A percentile compares a stretch with the other conserved stretches of the same genome.
Evolutionary conservation across 2,888 invertebrate genomes (phyloP).

Genomic region (Ryuthela nishihirai): DNA sequence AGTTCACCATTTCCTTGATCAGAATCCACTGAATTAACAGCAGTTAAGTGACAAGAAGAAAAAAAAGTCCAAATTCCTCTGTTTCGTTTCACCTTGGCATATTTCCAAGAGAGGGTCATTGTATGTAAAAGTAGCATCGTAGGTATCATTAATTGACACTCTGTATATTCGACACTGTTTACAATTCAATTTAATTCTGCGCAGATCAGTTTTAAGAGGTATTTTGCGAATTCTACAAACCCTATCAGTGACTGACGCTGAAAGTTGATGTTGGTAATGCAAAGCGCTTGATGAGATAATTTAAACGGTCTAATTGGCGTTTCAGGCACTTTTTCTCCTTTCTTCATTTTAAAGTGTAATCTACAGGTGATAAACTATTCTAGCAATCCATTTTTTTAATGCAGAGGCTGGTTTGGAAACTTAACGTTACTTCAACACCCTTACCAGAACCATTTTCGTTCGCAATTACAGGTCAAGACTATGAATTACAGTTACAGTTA

Average conservation of each 20-base stretch:
- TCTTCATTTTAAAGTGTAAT: no score
- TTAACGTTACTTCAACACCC: no score
- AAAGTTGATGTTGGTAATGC: conserved; percentile 91
- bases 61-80: conserved; percentile 83
- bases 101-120: conserved; percentile 93
- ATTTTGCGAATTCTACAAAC: conserved; percentile 84
- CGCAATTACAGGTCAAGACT: no score
- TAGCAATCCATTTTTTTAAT: no score
- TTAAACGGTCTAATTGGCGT: conserved; percentile 25
- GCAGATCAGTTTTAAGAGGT: conserved; percentile 75
- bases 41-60: conserved; percentile 71
- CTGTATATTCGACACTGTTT: conserved; percentile 92
- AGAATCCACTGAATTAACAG: conserved; percentile 83
- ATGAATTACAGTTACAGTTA: no score
- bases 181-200: conserved; percentile 81
- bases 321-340: conserved; percentile 25
- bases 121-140: conserved; percentile 88
- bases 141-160: conserved; percentile 80
- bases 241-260: conserved; percentile 88
- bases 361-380: no score
- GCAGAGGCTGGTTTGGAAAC: no score
- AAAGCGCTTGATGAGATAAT: conserved; percentile 86
- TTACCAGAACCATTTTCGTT: no score
- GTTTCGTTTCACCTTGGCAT: conserved; percentile 76
- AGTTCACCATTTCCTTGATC: conserved; percentile 79